Base-by-base conservation (phyloP, 2,113 vertebrate genomes). In the Pseudopipra pipra region DNA sequence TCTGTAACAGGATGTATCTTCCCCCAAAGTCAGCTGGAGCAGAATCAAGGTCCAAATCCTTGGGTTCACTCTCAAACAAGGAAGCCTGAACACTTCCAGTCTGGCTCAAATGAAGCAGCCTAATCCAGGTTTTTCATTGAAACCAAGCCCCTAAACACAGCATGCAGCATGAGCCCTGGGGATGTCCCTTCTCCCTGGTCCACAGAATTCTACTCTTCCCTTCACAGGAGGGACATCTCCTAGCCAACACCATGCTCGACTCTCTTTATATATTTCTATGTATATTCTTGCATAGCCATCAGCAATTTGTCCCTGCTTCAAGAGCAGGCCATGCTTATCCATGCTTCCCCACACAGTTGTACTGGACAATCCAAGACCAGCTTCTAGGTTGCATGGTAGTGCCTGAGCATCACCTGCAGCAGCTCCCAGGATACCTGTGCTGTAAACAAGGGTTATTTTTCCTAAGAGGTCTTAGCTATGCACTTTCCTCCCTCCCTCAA, bases 131-230 rank as follows among this genome's bases (percentile, higher is more conserved):
- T 55, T 52, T 39, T 20, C 11, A 1, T 0, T 14, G 7, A 74
- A 85, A 75, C 8, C 21, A 63, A 85, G 46, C 9, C 28, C 52
- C 37, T 58, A 62, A 91, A 49, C 23, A 30, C 46, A 89, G 41
- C 14, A 71, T 0, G 0, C 31, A 86, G 37, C 12, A 2, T 5
- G 14, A 93, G 39, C 30, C 39, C 24, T 21, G 6, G 0, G 2
- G 28, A 9, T 3, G 74, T 66, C 25, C 39, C 7, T 39, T 18
- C 31, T 78, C 70, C 30, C 44, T 17, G 1, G 15, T 21, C 49
- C 24, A 39, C 2, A 2, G 20, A 23, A 37, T 11, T 30, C 37
- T 39, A 39, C 56, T 33, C 12, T 43, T 7, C 8, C 2, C 47
- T 35, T 66, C 3, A 3, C 12, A 56, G 30, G 14, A 59, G 8